These are phyloP conservation scores for Plodia interpunctella DNA, from an alignment of 1,140 invertebrate genomes.

Conservation along the genomic window DNA sequence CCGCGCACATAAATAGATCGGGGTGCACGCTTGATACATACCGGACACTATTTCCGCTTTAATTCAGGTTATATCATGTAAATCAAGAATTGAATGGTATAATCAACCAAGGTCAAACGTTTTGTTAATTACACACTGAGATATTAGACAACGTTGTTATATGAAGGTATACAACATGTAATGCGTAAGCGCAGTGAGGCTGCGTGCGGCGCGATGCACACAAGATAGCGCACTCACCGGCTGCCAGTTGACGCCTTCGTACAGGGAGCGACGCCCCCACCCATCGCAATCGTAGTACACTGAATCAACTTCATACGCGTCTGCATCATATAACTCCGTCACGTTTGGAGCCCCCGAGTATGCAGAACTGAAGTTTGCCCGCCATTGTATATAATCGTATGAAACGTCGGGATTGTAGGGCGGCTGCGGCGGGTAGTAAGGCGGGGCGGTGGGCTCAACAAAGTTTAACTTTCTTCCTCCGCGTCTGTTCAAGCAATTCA, in stretches of 20 bases:
- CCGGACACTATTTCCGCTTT: conserved; percentile 54
- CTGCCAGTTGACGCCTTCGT: conserved; percentile 62
- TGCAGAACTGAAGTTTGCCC: conserved; percentile 20
- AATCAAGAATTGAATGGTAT: conserved; percentile 32
- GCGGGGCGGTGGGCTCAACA: conserved; percentile 38
- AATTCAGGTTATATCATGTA: conserved; percentile 40
- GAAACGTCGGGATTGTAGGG: conserved; percentile 57
- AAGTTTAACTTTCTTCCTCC: conserved; percentile 34
- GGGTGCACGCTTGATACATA: conserved; percentile 55
- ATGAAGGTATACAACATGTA: conserved; percentile 15
- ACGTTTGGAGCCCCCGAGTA: conserved; percentile 27
- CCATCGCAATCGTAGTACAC: conserved; percentile 32
- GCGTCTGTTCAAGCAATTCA: conserved; percentile 53
- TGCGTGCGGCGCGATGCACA: conserved; percentile 46
- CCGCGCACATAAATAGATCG: conserved; percentile 69
- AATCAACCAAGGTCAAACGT: conserved; percentile 29
- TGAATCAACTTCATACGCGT: conserved; percentile 13
- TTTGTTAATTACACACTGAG: conserved; percentile 35
- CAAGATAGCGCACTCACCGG: conserved; percentile 61
- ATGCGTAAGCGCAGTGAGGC: conserved; percentile 43
- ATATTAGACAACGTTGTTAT: conserved; percentile 21
- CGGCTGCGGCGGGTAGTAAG: conserved; percentile 46
- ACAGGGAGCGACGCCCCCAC: conserved; percentile 54
- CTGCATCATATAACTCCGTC: conserved; percentile 25
- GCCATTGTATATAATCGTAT: conserved; percentile 34